These are phyloP conservation scores for Endotricha flammealis DNA, from an alignment of 2,888 invertebrate genomes.

Conservation along the genomic window DNA sequence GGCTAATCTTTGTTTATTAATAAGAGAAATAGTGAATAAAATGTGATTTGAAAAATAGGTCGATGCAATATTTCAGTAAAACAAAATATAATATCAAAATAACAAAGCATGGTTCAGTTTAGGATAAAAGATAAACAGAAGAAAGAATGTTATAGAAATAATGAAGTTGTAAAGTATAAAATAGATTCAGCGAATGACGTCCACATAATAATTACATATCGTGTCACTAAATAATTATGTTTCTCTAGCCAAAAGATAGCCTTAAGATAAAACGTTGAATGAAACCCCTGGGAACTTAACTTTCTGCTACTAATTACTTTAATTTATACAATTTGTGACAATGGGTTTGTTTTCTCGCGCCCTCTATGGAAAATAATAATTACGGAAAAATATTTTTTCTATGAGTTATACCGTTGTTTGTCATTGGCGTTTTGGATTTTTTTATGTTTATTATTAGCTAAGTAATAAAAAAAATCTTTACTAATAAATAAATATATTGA, in stretches of 20 bases:
- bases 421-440: not conserved
- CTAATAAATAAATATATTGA: too few relatives aligned
- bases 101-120: too few relatives aligned
- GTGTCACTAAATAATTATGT: conserved; percentile 50
- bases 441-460: too few relatives aligned
- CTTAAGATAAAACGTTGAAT: conserved; percentile 26
- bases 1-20: too few relatives aligned
- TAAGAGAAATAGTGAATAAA: too few relatives aligned
- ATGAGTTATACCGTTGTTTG: not conserved
- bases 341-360: conserved; percentile 2
- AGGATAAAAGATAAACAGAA: too few relatives aligned
- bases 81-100: too few relatives aligned
- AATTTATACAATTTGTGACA: conserved; percentile 10
- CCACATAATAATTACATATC: conserved; percentile 29
- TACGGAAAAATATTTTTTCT: not conserved
- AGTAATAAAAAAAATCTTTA: too few relatives aligned
- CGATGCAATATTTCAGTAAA: too few relatives aligned
- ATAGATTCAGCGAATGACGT: conserved; percentile 21
- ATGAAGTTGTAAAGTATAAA: too few relatives aligned
- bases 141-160: too few relatives aligned
- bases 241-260: conserved; percentile 27
- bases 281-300: conserved; percentile 26
- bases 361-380: not conserved
- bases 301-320: conserved; percentile 13
- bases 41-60: too few relatives aligned